These are phyloP conservation scores for Thaumatotibia leucotreta DNA, from an alignment of 1,140 invertebrate genomes.

Conservation along the genomic window DNA sequence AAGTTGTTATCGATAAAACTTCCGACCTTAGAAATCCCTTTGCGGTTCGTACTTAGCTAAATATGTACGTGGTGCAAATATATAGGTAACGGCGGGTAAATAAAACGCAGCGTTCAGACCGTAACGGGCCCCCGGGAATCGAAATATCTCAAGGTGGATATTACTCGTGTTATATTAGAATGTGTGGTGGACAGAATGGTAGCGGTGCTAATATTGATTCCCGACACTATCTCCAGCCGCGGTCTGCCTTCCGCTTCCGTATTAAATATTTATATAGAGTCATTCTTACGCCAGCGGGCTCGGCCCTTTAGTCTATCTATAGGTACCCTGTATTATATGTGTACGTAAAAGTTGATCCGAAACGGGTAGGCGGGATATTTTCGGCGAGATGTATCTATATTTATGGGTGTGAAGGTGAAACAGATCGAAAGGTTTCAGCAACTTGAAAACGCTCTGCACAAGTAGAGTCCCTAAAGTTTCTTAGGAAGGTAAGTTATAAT, in stretches of 20 bases:
- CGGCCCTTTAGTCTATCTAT: background rate
- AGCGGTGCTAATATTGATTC: slow-evolving; percentile 34
- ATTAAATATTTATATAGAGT: slow-evolving; percentile 43
- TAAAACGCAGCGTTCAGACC: slow-evolving; percentile 30
- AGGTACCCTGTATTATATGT: background rate
- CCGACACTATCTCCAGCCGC: slow-evolving; percentile 12
- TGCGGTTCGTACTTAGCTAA: slow-evolving; percentile 3
- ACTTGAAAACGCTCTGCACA: background rate
- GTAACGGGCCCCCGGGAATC: slow-evolving; percentile 31
- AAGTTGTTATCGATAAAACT: slow-evolving; percentile 27
- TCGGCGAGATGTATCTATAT: background rate
- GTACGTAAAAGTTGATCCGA: slow-evolving; percentile 2
- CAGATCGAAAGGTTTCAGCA: background rate
- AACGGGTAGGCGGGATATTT: slow-evolving; percentile 1
- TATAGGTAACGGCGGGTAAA: slow-evolving; percentile 17
- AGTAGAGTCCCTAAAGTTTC: no score
- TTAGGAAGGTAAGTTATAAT: no score
- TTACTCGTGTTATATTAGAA: slow-evolving; percentile 38
- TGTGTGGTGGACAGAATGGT: slow-evolving; percentile 27
- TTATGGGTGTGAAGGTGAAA: background rate
- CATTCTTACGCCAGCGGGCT: slow-evolving; percentile 20
- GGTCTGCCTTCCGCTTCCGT: slow-evolving; percentile 24
- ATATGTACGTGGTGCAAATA: background rate
- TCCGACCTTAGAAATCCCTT: slow-evolving; percentile 15
- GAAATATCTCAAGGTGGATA: slow-evolving; percentile 24